phyloP scores from a whole-genome alignment of 2,888 invertebrate genomes.

The Neelides folsomi region DNA sequence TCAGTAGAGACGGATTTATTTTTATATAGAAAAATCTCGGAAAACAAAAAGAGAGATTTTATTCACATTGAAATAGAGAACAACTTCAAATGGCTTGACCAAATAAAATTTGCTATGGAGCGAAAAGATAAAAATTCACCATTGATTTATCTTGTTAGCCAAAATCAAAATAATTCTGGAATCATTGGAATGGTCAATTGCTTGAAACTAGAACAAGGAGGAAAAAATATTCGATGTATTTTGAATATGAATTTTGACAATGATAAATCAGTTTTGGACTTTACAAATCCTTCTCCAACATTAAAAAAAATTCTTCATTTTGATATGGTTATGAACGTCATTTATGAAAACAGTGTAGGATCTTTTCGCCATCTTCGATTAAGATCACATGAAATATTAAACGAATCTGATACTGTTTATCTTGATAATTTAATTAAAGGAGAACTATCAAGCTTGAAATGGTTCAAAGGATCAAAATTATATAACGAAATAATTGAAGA shows the following conservation, averaged over 20 bases:
- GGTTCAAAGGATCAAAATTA: conserved; percentile 53
- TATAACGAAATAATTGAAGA: neutral
- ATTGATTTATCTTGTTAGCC: conserved; percentile 1
- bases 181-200: conserved; percentile 80
- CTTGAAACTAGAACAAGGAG: conserved; percentile 71
- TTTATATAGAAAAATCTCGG: too few species aligned
- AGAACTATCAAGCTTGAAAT: conserved; percentile 68
- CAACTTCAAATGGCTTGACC: conserved; percentile 54
- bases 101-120: conserved; percentile 58
- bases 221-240: conserved; percentile 54
- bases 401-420: conserved; percentile 53
- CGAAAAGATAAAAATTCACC: conserved; percentile 29
- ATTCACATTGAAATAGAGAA: too few species aligned
- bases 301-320: conserved; percentile 1
- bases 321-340: conserved; percentile 13
- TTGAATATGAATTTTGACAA: neutral
- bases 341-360: conserved; percentile 62
- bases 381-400: conserved; percentile 41
- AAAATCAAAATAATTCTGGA: too few species aligned
- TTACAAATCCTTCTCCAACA: neutral
- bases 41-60: too few species aligned
- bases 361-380: conserved; percentile 63
- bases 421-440: conserved; percentile 65
- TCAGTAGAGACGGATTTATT: too few species aligned
- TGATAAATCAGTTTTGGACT: too few species aligned